Percentiles rank a stretch among this genome's conserved stretches.
Conservation (phyloP, 2,888 invertebrate genomes). For the Onchidella celtica region DNA sequence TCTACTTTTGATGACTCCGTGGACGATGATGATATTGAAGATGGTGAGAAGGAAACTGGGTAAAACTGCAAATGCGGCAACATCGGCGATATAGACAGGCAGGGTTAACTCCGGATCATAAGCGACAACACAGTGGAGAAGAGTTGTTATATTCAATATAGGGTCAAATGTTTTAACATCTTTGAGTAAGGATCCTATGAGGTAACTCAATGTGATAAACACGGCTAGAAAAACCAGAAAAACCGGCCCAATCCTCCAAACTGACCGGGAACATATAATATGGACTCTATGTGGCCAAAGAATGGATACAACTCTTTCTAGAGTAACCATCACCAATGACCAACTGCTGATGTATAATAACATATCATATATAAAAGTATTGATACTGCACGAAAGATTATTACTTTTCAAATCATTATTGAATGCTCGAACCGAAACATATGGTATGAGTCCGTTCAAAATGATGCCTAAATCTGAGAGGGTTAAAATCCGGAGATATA, state of each 20-base stretch:
- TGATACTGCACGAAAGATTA: not conserved
- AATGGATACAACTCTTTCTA: constrained; percentile 9
- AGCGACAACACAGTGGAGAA: not conserved
- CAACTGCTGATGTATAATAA: constrained; percentile 13
- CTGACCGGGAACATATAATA: not conserved
- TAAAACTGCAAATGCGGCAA: not conserved
- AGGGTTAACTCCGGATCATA: not conserved
- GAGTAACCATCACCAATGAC: not conserved
- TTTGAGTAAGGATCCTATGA: not conserved
- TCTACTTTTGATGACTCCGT: constrained; percentile 1
- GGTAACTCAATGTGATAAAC: not conserved
- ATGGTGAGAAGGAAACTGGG: not conserved
- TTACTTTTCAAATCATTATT: not conserved
- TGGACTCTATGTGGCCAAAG: constrained; percentile 10
- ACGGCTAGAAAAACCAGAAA: not conserved
- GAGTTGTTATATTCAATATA: not conserved
- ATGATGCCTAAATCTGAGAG: constrained; percentile 8
- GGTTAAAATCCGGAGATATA: not conserved
- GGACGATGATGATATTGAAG: not conserved
- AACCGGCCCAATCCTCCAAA: not conserved
- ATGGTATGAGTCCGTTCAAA: not conserved
- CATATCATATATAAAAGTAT: not conserved
- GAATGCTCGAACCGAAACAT: not conserved
- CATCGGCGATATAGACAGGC: not conserved
- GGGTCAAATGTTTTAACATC: not conserved